A percentile compares a stretch with the other conserved stretches of the same genome.
These are phyloP conservation scores for Papilio polytes DNA, from an alignment of 1,140 invertebrate species.

Conservation along the genomic window DNA sequence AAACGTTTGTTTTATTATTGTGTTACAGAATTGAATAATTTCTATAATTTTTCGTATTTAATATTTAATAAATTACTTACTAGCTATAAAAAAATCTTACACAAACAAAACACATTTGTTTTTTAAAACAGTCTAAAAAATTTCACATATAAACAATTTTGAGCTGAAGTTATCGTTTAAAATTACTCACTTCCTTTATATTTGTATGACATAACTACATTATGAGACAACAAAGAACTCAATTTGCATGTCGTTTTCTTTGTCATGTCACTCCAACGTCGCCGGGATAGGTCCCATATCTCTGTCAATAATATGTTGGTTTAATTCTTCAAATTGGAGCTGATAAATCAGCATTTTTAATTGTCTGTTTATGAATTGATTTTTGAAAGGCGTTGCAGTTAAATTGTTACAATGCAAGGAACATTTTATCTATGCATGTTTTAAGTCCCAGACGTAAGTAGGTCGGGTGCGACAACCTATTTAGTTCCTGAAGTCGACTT, in stretches of 20 bases:
- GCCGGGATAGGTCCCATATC: background rate
- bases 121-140: too few relatives aligned
- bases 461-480: conserved; percentile 28
- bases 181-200: conserved; percentile 3
- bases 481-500: conserved; percentile 14
- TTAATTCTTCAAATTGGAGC: background rate
- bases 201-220: background rate
- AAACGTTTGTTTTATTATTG: too few relatives aligned
- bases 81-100: too few relatives aligned
- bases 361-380: too few relatives aligned
- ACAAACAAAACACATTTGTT: too few relatives aligned
- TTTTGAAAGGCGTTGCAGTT: background rate
- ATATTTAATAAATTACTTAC: too few relatives aligned
- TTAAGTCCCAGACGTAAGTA: background rate
- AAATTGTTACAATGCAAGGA: background rate
- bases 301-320: background rate
- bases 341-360: too few relatives aligned
- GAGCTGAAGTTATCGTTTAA: background rate
- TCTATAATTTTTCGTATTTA: too few relatives aligned
- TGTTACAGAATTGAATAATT: too few relatives aligned
- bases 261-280: background rate
- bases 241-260: conserved; percentile 21
- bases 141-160: background rate
- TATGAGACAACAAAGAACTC: conserved; percentile 19
- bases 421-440: background rate